Percentiles rank a stretch among this genome's conserved stretches.
phyloP scores from a whole-genome alignment of 2,888 invertebrate species.

The Megalurothrips usitatus region DNA sequence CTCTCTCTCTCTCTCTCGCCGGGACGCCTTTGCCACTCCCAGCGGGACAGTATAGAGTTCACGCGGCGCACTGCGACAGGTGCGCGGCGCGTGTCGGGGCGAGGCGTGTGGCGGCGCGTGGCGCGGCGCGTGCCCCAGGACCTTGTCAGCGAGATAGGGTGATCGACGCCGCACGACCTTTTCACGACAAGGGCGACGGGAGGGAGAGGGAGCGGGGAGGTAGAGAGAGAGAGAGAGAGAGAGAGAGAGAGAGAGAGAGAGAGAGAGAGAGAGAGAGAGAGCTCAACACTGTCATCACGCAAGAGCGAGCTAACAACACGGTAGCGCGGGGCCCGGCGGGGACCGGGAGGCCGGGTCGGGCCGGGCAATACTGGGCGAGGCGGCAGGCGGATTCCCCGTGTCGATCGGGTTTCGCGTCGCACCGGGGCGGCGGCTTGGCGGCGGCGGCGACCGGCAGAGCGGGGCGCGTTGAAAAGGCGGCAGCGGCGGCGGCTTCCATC shows the following conservation, averaged over 20 bases:
- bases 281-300: not conserved
- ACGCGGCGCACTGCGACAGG: not conserved
- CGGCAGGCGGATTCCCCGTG: not conserved
- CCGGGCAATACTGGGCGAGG: too few species aligned
- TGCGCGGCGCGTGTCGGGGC: not conserved
- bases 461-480: too few species aligned
- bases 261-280: not conserved
- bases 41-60: not conserved
- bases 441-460: too few species aligned
- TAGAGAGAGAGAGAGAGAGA: not conserved
- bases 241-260: constrained; percentile 2
- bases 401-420: not conserved
- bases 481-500: too few species aligned
- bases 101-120: not conserved
- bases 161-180: not conserved
- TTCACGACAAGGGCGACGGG: not conserved
- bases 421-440: too few species aligned
- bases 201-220: not conserved
- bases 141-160: not conserved
- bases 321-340: not conserved
- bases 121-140: not conserved
- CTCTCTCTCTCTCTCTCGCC: too few species aligned
- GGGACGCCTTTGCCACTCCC: not conserved
- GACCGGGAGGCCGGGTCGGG: not conserved
- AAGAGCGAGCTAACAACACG: not conserved